phyloP scores from a whole-genome alignment of 2,113 vertebrate genomes.

The mouse (Mus musculus) region GRCm39 chr9:36918501-36919000 shows the following conservation, averaged over 20 bases:
- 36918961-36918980: too few relatives aligned
- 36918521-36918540: background rate
- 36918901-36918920: background rate
- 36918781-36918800: background rate
- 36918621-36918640: background rate
- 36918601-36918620: background rate
- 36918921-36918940: background rate
- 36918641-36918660: background rate
- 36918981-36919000: background rate
- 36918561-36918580: slow-evolving; percentile 7
- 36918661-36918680: background rate
- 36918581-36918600: slow-evolving; percentile 21
- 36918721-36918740: background rate
- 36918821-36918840: background rate
- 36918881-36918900: background rate
- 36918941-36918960: background rate
- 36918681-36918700: background rate
- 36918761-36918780: background rate
- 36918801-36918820: background rate
- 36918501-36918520: slow-evolving; percentile 3
- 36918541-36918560: background rate
- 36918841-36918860: background rate
- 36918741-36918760: background rate
- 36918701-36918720: background rate
- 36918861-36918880: background rate